Evolutionary conservation across 2,888 invertebrate species (phyloP), one percentile per base, ranked within the genome.

Genomic region (Lochmaea crataegi): DNA sequence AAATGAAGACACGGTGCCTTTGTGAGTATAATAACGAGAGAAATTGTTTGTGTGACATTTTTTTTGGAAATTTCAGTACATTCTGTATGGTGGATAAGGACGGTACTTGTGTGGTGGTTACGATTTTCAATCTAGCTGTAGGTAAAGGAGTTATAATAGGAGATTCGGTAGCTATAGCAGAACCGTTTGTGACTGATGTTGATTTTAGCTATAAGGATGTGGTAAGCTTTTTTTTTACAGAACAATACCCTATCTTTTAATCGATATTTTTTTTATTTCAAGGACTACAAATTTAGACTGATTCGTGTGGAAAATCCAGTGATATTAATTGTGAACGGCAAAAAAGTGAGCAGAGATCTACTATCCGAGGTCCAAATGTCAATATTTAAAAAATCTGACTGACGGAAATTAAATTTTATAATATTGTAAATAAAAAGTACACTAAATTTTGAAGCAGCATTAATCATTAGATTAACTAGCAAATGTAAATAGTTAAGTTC

Each of bases 91-190:
- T 94, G 60, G 96, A 96, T 87, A 90, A 90, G 78, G 90, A 91
- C 71, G 90, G 91, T 86, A 88, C 88, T 1, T 94, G 94, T 83
- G 87, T 93, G 64, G 90, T 92, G 22, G 94, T 96, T 74, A 94
- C 94, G 0, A 91, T 96, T 61, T 96, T 95, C 87, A 96, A 96
- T 88, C 90, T 95, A 86, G 94, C 94, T 9, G 91, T 92, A 82
- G 94, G 94, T 0, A 92, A 92, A 83, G 96, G 96, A 57, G 92
- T 94, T 68, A 94, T 94, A 75, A 94, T 96, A 73, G 96, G 96
- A 1, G 95, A 96, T 87, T 90, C 92, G 41, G 92, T 96, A 14
- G 93, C 94, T 10, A 91, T 96, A 78, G 94, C 95, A 0, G 94
- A 94, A 83, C 96, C 96, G 0, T 89, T 86, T 79, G 84, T 94